phyloP scores from a whole-genome alignment of 1,140 invertebrate genomes.

The Pogonus chalceus region DNA sequence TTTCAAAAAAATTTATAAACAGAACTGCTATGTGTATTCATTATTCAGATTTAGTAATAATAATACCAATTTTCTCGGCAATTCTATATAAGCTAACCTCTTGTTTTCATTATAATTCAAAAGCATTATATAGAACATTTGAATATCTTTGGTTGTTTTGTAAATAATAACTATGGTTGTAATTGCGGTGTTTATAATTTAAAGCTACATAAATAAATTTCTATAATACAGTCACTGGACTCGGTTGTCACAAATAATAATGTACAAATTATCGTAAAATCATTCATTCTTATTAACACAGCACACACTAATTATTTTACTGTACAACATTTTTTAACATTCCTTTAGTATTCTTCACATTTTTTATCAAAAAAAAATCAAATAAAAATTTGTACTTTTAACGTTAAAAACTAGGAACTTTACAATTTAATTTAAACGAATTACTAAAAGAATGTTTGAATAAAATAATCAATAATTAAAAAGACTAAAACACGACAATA shows the following conservation, averaged over 20 bases:
- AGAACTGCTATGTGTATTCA: background rate
- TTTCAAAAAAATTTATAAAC: background rate
- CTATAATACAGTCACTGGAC: conserved; percentile 6
- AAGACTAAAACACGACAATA: background rate
- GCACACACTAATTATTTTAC: background rate
- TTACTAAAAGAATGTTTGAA: conserved; percentile 1
- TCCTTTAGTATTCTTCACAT: background rate
- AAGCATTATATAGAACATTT: background rate
- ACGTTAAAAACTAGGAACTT: too few species aligned
- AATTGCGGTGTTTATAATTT: background rate
- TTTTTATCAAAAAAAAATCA: too few species aligned
- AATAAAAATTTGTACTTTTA: too few species aligned
- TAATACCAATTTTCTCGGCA: too few species aligned
- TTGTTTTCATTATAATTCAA: background rate
- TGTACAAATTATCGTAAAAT: background rate
- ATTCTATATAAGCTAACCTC: background rate
- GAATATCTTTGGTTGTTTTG: conserved; percentile 1
- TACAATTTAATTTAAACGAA: too few species aligned
- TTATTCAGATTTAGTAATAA: too few species aligned
- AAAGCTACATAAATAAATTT: background rate
- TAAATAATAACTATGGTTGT: background rate
- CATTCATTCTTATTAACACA: background rate
- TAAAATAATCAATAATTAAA: background rate
- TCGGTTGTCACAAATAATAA: background rate
- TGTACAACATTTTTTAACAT: background rate